These are phyloP conservation scores for Cuculus canorus DNA, from an alignment of 2,797 vertebrate genomes.

Conservation along the genomic window DNA sequence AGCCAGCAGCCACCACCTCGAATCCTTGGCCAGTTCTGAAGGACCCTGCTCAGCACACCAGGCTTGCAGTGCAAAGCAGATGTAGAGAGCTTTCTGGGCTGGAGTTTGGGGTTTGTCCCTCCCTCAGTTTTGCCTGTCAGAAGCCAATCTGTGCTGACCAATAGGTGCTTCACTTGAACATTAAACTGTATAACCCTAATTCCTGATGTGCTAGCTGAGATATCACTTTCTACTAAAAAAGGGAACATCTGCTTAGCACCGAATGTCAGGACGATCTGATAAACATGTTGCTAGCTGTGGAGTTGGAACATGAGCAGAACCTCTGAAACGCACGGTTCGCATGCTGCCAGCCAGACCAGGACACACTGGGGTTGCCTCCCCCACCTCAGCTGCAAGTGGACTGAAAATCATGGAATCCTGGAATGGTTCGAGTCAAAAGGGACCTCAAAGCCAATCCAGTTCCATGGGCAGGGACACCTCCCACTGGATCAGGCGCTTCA, in stretches of 20 bases:
- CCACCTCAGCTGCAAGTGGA: neutral
- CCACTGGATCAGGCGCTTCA: too few species aligned
- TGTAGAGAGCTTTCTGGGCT: neutral
- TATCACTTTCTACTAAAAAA: conserved; percentile 62
- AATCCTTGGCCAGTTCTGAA: neutral
- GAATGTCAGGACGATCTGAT: conserved; percentile 31
- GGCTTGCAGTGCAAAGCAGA: neutral
- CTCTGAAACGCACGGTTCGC: fast-evolving
- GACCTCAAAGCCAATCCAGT: too few species aligned
- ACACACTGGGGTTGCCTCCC: neutral
- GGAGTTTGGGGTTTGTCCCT: neutral
- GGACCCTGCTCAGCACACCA: neutral
- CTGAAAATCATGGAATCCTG: neutral
- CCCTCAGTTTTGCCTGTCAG: neutral
- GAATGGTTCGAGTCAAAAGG: too few species aligned
- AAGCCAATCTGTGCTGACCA: neutral
- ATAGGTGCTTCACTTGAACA: neutral
- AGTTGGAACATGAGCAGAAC: fast-evolving
- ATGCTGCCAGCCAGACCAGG: neutral
- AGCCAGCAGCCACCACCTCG: neutral
- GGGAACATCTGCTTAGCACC: conserved; percentile 34
- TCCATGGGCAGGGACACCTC: too few species aligned
- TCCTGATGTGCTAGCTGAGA: too few species aligned
- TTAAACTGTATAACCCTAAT: neutral
- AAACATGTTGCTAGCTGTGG: neutral